A percentile compares a stretch with the other conserved stretches of the same genome.
Evolutionary conservation across 2,797 vertebrate species (phyloP).

Genomic region (Poliocrania exsul): DNA sequence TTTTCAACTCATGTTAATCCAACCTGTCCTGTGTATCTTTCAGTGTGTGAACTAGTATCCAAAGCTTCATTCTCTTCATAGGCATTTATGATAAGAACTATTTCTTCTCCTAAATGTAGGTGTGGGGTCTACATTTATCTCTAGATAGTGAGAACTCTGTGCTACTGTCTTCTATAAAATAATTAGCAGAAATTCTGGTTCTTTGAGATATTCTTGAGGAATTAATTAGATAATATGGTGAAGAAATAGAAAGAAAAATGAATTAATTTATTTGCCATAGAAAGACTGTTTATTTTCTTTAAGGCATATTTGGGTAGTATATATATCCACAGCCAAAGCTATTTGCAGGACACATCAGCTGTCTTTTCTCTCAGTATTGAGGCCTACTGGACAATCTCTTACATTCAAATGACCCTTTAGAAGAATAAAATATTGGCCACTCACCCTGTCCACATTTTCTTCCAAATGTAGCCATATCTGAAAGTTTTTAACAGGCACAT

Average conservation of each 20-base stretch:
- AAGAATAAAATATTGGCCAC: neutral
- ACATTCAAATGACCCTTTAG: neutral
- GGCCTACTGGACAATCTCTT: neutral
- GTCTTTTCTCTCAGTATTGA: neutral
- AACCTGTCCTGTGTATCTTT: neutral
- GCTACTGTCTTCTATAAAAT: neutral
- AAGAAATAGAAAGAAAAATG: neutral
- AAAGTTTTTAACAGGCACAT: neutral
- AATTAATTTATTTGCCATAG: neutral
- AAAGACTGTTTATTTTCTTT: neutral
- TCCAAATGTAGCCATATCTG: constrained; percentile 7
- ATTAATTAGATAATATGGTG: neutral
- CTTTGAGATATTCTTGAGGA: neutral
- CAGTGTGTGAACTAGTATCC: neutral
- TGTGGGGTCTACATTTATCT: neutral
- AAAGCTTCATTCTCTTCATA: neutral
- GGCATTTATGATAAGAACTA: neutral
- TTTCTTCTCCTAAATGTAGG: neutral
- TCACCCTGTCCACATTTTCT: neutral
- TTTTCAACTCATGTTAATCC: neutral
- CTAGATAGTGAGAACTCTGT: neutral
- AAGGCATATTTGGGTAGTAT: neutral
- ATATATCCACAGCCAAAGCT: neutral
- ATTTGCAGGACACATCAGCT: neutral
- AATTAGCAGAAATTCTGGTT: neutral